Evolutionary conservation across 1,140 invertebrate species (phyloP).

Genomic region (Apis laboriosa): DNA sequence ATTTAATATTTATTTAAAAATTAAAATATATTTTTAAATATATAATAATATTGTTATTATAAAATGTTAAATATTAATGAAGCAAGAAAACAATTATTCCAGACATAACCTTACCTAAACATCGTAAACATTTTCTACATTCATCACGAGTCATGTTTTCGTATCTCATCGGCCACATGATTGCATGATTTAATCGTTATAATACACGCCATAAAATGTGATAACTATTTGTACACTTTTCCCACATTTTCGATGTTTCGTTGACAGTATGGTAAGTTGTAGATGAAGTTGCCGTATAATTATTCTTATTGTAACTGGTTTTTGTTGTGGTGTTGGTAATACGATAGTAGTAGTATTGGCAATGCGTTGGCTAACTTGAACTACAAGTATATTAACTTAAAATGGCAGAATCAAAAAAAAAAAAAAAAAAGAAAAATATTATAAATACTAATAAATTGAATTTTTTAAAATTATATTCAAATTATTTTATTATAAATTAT

Average conservation of each 20-base stretch:
- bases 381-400: neutral
- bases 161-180: slow-evolving; percentile 87
- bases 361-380: neutral
- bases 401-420: neutral
- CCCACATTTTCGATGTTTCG: slow-evolving; percentile 67
- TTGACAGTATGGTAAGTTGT: slow-evolving; percentile 74
- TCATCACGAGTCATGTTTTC: slow-evolving; percentile 90
- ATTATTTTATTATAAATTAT: too few relatives aligned
- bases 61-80: slow-evolving; percentile 15
- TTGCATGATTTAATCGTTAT: slow-evolving; percentile 58
- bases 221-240: slow-evolving; percentile 43
- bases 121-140: slow-evolving; percentile 91
- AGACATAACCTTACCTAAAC: slow-evolving; percentile 86
- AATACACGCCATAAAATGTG: slow-evolving; percentile 30
- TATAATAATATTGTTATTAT: neutral
- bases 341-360: neutral
- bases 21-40: neutral
- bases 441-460: neutral
- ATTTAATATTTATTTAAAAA: neutral
- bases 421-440: neutral
- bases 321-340: slow-evolving; percentile 29
- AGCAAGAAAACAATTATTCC: slow-evolving; percentile 48
- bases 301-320: slow-evolving; percentile 37
- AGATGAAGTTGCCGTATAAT: slow-evolving; percentile 63
- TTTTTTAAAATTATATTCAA: too few relatives aligned